Percentiles rank a stretch among this genome's conserved stretches.
Conservation (phyloP, 2,797 vertebrate species). For the Tragelaphus eurycerus region DNA sequence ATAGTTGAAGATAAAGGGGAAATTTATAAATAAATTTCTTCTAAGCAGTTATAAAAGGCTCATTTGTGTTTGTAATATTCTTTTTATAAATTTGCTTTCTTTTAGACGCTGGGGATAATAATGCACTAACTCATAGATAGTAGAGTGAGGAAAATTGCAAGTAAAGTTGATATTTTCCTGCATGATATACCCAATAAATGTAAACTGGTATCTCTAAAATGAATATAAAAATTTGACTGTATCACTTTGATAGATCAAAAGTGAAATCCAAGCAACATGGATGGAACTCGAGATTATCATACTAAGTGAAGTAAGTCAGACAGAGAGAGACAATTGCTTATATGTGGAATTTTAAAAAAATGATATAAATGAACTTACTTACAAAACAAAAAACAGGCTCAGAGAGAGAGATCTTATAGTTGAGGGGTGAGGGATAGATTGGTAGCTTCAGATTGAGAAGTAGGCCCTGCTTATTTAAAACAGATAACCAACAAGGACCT, state of each 20-base stretch:
- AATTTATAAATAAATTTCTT: conserved; percentile 16
- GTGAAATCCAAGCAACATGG: neutral
- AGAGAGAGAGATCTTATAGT: neutral
- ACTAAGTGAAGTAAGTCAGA: neutral
- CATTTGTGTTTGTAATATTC: neutral
- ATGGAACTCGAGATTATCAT: neutral
- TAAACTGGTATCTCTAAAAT: neutral
- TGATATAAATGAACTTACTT: neutral
- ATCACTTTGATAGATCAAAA: neutral
- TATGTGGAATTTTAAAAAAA: neutral
- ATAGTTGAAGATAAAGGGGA: neutral
- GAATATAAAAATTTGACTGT: neutral
- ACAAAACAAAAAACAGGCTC: neutral
- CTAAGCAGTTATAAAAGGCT: neutral
- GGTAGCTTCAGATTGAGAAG: neutral
- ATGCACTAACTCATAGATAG: neutral
- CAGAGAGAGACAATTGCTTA: neutral
- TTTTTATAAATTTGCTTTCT: conserved; percentile 2
- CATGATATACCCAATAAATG: neutral
- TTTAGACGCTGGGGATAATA: neutral
- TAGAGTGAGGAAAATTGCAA: neutral
- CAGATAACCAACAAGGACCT: neutral
- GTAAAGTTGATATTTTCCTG: neutral
- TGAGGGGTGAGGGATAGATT: neutral
- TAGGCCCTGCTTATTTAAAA: neutral